phyloP scores from a whole-genome alignment of 2,888 invertebrate genomes.

The Tillus elongatus region DNA sequence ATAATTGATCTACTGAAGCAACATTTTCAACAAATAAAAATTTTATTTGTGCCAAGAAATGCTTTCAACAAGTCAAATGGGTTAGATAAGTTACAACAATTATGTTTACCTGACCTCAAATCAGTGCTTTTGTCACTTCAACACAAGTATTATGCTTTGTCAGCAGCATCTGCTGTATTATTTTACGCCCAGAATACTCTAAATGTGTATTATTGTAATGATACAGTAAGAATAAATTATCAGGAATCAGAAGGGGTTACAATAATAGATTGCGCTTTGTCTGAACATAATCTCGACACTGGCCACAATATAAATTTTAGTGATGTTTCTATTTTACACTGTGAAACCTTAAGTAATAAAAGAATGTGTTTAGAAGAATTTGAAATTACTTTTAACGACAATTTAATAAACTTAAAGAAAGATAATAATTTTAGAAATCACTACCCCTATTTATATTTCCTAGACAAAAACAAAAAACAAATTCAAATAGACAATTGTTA shows the following conservation, averaged over 20 bases:
- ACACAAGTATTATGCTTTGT: constrained; percentile 75
- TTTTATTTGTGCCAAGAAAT: constrained; percentile 63
- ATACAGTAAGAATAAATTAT: constrained; percentile 72
- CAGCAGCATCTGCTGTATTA: constrained; percentile 75
- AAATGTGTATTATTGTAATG: constrained; percentile 62
- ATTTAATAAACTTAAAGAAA: no score
- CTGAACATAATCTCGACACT: no score
- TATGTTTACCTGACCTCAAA: constrained; percentile 62
- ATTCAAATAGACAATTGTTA: no score
- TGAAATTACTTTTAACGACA: no score
- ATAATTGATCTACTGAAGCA: constrained; percentile 52
- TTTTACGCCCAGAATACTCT: constrained; percentile 77
- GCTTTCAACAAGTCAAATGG: constrained; percentile 73
- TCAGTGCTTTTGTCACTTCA: constrained; percentile 56
- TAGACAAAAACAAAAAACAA: no score
- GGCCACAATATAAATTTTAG: no score
- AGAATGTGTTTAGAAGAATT: no score
- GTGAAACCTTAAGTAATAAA: no score
- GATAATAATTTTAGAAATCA: no score
- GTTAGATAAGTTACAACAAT: constrained; percentile 58
- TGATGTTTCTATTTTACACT: no score
- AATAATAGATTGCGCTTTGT: constrained; percentile 85
- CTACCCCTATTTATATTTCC: no score
- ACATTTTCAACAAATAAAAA: constrained; percentile 50
- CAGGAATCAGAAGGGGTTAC: constrained; percentile 72